A percentile compares a stretch with the other conserved stretches of the same genome.
These are phyloP conservation scores for Campoplex nolae DNA, from an alignment of 2,888 invertebrate genomes.

Conservation along the genomic window DNA sequence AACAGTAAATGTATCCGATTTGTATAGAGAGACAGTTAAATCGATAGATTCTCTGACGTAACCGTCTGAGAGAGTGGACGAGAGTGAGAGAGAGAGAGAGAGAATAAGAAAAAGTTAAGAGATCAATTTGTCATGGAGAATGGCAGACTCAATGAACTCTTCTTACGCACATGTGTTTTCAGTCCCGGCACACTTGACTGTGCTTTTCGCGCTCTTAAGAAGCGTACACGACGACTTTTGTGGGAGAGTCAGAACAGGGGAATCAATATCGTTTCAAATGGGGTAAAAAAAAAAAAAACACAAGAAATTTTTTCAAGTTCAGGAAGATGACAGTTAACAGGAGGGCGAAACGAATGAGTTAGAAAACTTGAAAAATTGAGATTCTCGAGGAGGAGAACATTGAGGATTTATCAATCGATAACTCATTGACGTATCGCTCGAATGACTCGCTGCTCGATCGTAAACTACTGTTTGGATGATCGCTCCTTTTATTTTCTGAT, in stretches of 20 bases:
- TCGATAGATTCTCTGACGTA: constrained; percentile 58
- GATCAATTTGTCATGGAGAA: constrained; percentile 70
- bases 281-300: not conserved
- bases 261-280: not conserved
- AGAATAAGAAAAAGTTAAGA: constrained; percentile 3
- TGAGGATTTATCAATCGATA: constrained; percentile 20
- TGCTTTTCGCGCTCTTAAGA: not conserved
- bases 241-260: too few relatives aligned
- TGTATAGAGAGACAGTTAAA: constrained; percentile 31
- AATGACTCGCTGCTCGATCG: constrained; percentile 58
- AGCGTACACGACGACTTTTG: not conserved
- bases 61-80: constrained; percentile 53
- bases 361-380: constrained; percentile 1
- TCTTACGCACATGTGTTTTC: constrained; percentile 42
- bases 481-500: constrained; percentile 12
- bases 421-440: constrained; percentile 63
- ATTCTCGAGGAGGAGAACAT: not conserved
- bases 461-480: constrained; percentile 35
- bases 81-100: not conserved
- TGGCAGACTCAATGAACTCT: constrained; percentile 67
- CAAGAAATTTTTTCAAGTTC: not conserved
- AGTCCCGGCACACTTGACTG: constrained; percentile 29
- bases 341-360: constrained; percentile 44
- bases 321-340: constrained; percentile 1
- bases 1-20: not conserved